phyloP scores from a whole-genome alignment of 2,888 invertebrate genomes.

The Amaurobius ferox region DNA sequence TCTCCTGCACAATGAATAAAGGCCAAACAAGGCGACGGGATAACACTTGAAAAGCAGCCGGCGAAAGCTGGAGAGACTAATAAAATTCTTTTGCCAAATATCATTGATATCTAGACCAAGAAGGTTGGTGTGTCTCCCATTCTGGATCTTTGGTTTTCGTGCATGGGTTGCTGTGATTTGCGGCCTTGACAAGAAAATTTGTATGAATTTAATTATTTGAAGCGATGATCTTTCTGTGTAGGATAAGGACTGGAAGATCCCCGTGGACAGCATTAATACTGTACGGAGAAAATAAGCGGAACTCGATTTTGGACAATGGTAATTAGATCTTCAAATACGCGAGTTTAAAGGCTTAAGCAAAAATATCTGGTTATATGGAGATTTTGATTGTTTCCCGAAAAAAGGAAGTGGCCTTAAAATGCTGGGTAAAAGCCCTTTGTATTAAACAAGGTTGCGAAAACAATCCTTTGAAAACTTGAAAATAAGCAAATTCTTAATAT shows the following conservation, averaged over 20 bases:
- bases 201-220: conserved; percentile 19
- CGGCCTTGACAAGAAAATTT: conserved; percentile 6
- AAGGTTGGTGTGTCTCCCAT: not conserved
- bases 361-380: no score
- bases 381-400: no score
- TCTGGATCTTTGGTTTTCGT: not conserved
- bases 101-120: conserved; percentile 55
- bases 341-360: no score
- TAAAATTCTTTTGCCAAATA: conserved; percentile 67
- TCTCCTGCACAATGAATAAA: conserved; percentile 64
- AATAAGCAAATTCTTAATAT: no score
- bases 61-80: conserved; percentile 46
- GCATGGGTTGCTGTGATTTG: conserved; percentile 7
- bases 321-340: no score
- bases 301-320: not conserved
- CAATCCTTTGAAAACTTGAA: no score
- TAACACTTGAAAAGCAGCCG: conserved; percentile 50
- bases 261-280: not conserved
- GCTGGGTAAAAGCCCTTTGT: no score
- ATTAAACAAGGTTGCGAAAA: no score
- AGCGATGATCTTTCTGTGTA: not conserved
- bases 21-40: conserved; percentile 61
- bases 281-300: conserved; percentile 8
- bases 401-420: no score
- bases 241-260: not conserved